Evolutionary conservation across 2,797 vertebrate species (phyloP).

Genomic region (Bovichtus diacanthus): DNA sequence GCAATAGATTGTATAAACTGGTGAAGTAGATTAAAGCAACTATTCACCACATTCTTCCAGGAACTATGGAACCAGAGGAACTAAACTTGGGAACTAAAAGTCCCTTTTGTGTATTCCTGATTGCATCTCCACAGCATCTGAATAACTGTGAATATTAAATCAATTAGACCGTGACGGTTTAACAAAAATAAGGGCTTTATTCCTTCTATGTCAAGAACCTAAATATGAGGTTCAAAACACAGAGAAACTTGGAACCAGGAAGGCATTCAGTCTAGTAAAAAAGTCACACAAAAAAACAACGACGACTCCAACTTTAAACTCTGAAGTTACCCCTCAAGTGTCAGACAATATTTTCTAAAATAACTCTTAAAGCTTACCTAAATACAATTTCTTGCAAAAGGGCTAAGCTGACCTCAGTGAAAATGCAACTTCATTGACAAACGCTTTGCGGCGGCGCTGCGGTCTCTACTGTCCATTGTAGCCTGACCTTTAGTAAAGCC

Average conservation of each 20-base stretch:
- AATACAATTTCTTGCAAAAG: neutral
- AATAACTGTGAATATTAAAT: neutral
- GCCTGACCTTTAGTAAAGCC: constrained; percentile 77
- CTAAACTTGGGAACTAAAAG: neutral
- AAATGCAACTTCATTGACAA: constrained; percentile 29
- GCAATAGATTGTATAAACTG: neutral
- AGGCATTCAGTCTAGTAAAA: constrained; percentile 6
- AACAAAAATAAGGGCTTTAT: neutral
- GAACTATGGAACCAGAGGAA: neutral
- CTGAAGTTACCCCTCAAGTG: neutral
- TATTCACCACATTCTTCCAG: neutral
- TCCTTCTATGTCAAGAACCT: constrained; percentile 1
- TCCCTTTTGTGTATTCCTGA: neutral
- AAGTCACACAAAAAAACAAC: neutral
- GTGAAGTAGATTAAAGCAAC: neutral
- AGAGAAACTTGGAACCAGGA: neutral
- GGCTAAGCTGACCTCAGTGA: constrained; percentile 18
- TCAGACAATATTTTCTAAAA: neutral
- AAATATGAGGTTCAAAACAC: neutral
- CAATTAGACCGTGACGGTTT: neutral
- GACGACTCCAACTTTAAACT: neutral
- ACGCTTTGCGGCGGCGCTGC: constrained; percentile 32
- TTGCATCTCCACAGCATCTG: neutral
- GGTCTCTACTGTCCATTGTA: constrained; percentile 65
- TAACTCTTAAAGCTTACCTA: neutral